Evolutionary conservation across 1,140 invertebrate species (phyloP).

Genomic region (Diabrotica undecimpunctata): DNA sequence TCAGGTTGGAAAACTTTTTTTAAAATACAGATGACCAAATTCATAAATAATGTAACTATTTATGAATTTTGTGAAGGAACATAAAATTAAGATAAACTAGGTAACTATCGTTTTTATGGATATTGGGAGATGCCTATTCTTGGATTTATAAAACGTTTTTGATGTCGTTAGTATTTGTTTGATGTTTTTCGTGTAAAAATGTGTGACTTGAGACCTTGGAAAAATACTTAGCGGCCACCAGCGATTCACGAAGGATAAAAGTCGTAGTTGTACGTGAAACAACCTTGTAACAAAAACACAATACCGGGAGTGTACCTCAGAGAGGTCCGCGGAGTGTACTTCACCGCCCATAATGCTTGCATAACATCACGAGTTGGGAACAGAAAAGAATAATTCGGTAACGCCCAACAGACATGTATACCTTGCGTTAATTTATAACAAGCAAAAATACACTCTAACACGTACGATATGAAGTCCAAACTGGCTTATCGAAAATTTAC

Average conservation of each 20-base stretch:
- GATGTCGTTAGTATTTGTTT: no score
- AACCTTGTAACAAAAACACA: slow-evolving; percentile 16
- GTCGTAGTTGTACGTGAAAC: background rate
- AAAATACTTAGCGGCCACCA: background rate
- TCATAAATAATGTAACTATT: no score
- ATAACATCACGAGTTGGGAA: slow-evolving; percentile 48
- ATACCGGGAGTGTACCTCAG: background rate
- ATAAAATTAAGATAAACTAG: no score
- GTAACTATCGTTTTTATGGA: no score
- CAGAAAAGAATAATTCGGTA: slow-evolving; percentile 48
- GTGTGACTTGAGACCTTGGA: background rate
- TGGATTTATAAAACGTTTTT: no score
- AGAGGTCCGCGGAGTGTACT: slow-evolving; percentile 30
- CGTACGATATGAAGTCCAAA: slow-evolving; percentile 6
- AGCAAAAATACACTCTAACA: slow-evolving; percentile 42
- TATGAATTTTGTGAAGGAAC: no score
- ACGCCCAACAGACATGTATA: slow-evolving; percentile 49
- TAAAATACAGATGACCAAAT: no score
- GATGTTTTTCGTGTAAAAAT: no score
- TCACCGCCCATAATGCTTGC: slow-evolving; percentile 47
- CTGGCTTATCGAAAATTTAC: slow-evolving; percentile 13
- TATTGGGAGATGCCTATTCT: no score
- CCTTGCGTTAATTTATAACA: slow-evolving; percentile 45
- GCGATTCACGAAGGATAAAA: background rate
- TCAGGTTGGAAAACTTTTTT: no score